A percentile compares a stretch with the other conserved stretches of the same genome.
Evolutionary conservation across 2,113 vertebrate species (phyloP).

Genomic region (Amblyornis subalaris): DNA sequence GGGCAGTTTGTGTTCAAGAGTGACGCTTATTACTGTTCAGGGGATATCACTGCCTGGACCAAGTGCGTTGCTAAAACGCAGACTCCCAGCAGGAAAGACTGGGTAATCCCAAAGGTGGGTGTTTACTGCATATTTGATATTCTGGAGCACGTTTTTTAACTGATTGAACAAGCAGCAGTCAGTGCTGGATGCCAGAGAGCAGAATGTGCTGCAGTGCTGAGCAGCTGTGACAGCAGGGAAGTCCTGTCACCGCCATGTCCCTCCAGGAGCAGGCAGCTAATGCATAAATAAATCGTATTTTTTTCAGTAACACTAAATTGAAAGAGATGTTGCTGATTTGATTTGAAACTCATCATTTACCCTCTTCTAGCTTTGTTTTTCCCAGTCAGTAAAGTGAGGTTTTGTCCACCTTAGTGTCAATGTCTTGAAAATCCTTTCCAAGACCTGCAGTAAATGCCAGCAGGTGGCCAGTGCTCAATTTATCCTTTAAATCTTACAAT

Average conservation of each 20-base stretch:
- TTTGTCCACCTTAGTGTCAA: background rate
- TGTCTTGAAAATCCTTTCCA: background rate
- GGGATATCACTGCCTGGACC: conserved; percentile 95
- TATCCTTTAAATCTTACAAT: background rate
- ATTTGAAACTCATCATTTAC: background rate
- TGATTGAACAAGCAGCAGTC: background rate
- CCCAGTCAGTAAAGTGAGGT: background rate
- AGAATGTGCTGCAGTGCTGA: background rate
- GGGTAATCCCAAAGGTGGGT: conserved; percentile 88
- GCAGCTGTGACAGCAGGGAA: background rate
- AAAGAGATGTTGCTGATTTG: background rate
- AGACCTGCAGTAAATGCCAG: background rate
- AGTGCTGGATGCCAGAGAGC: background rate
- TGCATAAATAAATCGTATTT: background rate
- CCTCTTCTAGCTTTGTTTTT: background rate
- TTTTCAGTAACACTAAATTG: background rate
- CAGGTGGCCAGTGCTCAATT: background rate
- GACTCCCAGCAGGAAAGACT: conserved; percentile 84
- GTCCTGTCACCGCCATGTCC: background rate
- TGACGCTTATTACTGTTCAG: conserved; percentile 88
- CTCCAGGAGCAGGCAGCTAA: background rate
- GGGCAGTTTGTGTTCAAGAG: conserved; percentile 94
- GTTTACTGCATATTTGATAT: background rate
- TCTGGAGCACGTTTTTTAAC: background rate
- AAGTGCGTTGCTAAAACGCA: conserved; percentile 91